These are phyloP conservation scores for Karalla daura DNA, from an alignment of 2,797 vertebrate species.

Conservation along the genomic window DNA sequence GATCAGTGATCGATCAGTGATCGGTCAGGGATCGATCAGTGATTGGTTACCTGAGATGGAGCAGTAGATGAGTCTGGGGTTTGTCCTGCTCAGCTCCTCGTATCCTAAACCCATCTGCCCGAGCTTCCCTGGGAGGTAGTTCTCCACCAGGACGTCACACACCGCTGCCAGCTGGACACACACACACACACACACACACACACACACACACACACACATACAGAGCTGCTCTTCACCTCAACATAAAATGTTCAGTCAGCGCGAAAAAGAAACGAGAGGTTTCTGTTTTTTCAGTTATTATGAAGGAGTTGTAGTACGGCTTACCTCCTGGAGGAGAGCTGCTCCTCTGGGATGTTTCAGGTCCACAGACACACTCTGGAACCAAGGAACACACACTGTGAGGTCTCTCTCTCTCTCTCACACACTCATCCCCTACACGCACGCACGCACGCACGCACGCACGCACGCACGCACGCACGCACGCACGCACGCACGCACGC, in stretches of 20 bases:
- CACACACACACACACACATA: constrained; percentile 59
- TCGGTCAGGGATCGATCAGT: neutral
- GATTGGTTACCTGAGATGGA: constrained; percentile 91
- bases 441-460: neutral
- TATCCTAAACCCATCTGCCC: constrained; percentile 89
- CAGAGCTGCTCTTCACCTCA: too few relatives aligned
- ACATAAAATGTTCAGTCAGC: too few relatives aligned
- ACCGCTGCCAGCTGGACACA: constrained; percentile 86
- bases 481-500: neutral
- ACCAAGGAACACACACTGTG: neutral
- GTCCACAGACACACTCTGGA: constrained; percentile 83
- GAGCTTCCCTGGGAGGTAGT: constrained; percentile 93
- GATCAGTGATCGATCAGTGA: too few relatives aligned
- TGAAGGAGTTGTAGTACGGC: constrained; percentile 34
- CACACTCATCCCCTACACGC: too few relatives aligned
- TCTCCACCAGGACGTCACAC: constrained; percentile 94
- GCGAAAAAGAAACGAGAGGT: too few relatives aligned
- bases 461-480: constrained; percentile 73
- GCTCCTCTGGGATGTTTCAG: constrained; percentile 89
- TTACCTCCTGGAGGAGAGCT: constrained; percentile 90
- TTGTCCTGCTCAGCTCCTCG: constrained; percentile 83
- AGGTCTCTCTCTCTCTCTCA: too few relatives aligned
- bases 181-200: constrained; percentile 26
- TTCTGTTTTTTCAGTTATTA: too few relatives aligned
- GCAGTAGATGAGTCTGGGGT: constrained; percentile 91